phyloP scores from a whole-genome alignment of 2,113 vertebrate species.

The Andinoacara biseriatus region DNA sequence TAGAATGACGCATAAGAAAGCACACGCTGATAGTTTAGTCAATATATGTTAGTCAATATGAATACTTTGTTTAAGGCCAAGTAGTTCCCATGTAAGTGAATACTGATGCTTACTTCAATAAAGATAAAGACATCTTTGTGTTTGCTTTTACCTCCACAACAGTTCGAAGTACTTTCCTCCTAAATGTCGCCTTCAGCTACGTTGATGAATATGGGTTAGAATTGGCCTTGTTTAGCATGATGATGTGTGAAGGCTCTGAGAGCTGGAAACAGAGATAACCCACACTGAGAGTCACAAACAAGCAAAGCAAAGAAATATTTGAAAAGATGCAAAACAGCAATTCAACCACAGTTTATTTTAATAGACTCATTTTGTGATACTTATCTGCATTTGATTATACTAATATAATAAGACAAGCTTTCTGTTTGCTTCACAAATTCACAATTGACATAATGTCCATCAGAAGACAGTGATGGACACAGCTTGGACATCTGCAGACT shows the following conservation, averaged over 20 bases:
- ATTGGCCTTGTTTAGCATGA: background rate
- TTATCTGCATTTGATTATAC: background rate
- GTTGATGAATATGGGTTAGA: background rate
- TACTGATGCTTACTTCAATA: background rate
- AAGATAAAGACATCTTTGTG: background rate
- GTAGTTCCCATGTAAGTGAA: background rate
- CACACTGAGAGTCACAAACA: background rate
- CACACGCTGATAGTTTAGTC: background rate
- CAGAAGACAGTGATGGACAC: background rate
- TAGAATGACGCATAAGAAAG: background rate
- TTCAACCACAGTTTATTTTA: background rate
- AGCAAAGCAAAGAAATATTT: background rate
- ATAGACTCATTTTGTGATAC: background rate
- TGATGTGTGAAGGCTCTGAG: background rate
- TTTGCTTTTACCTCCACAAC: too few relatives aligned
- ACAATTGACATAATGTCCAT: background rate
- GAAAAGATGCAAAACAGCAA: background rate
- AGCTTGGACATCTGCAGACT: background rate
- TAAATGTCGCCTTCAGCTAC: rapidly evolving
- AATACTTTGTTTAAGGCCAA: background rate
- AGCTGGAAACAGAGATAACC: too few relatives aligned
- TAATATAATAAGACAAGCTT: background rate
- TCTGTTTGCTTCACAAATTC: background rate
- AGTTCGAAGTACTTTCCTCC: too few relatives aligned
- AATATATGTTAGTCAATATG: background rate